Conservation (phyloP, 2,888 invertebrate genomes). For the Cheilosia impressa region DNA sequence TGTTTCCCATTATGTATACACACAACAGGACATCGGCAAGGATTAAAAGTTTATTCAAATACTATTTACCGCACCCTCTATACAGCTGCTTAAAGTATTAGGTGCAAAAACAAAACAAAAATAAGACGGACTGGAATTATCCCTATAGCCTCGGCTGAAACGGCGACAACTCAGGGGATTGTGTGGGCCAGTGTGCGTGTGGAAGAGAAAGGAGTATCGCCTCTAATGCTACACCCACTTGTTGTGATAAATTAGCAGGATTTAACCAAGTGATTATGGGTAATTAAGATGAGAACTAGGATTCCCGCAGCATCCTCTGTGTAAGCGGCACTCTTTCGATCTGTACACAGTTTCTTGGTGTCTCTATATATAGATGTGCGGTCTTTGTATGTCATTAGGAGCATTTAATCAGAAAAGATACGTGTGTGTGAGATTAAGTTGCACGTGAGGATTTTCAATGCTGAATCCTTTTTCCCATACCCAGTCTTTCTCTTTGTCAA, state of each 20-base stretch:
- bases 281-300: conserved; percentile 75
- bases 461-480: conserved; percentile 38
- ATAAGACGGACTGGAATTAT: conserved; percentile 51
- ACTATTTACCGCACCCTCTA: conserved; percentile 62
- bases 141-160: conserved; percentile 36
- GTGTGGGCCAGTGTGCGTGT: conserved; percentile 1
- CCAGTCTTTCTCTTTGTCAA: conserved; percentile 5
- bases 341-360: background rate
- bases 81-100: conserved; percentile 71
- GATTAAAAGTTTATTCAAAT: conserved; percentile 71
- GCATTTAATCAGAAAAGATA: background rate
- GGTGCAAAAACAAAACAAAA: conserved; percentile 59
- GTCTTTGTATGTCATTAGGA: conserved; percentile 13
- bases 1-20: conserved; percentile 1
- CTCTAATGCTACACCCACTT: conserved; percentile 58
- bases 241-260: conserved; percentile 76
- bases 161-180: background rate
- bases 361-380: background rate
- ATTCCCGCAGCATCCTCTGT: conserved; percentile 13
- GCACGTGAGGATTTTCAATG: conserved; percentile 19
- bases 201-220: conserved; percentile 40
- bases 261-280: conserved; percentile 75
- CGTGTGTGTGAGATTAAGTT: conserved; percentile 6
- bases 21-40: conserved; percentile 38
- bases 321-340: conserved; percentile 9